Evolutionary conservation across 2,113 vertebrate species (phyloP).

Genomic region (Jaculus jaculus): DNA sequence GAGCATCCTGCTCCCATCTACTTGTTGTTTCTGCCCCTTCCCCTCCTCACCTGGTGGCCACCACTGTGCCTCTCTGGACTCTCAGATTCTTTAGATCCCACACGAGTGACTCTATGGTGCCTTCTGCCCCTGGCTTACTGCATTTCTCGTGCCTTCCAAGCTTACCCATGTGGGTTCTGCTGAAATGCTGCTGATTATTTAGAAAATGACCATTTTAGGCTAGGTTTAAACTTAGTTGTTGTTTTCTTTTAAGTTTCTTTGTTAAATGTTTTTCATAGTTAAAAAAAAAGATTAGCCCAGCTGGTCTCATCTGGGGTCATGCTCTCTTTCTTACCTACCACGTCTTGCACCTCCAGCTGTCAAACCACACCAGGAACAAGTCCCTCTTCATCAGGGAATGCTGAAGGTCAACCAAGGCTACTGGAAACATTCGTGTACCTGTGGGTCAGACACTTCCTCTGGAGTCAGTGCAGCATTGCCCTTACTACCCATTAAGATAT

Average conservation of each 20-base stretch:
- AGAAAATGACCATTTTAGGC: neutral
- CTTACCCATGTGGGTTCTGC: neutral
- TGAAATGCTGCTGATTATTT: neutral
- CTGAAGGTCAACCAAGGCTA: neutral
- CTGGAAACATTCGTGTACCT: neutral
- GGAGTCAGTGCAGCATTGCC: too few relatives aligned
- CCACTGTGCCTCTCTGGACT: neutral
- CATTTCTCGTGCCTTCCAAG: neutral
- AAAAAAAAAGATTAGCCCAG: neutral
- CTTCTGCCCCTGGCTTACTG: neutral
- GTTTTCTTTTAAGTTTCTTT: neutral
- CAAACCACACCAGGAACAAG: neutral
- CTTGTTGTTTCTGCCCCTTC: neutral
- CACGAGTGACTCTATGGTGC: neutral
- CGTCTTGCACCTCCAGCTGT: neutral
- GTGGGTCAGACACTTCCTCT: too few relatives aligned
- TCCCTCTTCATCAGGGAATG: neutral
- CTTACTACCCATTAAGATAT: too few relatives aligned
- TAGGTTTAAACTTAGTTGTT: neutral
- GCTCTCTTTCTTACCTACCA: neutral
- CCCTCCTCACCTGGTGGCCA: too few relatives aligned
- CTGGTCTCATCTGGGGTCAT: neutral
- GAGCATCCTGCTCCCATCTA: neutral
- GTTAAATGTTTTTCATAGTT: neutral
- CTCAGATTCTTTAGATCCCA: neutral